These are phyloP conservation scores for Drosophila ochracea DNA, from an alignment of 2,888 invertebrate species.

Conservation along the genomic window DNA sequence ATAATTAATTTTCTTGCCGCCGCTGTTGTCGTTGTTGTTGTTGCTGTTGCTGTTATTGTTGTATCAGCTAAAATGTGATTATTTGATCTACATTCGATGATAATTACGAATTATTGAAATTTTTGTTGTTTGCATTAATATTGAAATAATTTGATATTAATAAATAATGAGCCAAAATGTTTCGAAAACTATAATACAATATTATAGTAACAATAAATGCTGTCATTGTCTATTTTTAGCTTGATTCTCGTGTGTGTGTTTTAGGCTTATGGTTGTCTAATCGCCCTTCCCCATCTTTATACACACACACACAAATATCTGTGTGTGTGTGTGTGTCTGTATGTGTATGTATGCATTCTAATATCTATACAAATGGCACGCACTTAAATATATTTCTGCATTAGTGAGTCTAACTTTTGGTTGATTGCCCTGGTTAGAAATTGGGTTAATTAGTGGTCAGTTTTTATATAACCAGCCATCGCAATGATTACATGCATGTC, in stretches of 20 bases:
- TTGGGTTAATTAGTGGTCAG: conserved; percentile 77
- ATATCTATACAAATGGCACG: conserved; percentile 19
- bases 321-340: background rate
- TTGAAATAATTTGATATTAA: conserved; percentile 74
- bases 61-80: conserved; percentile 65
- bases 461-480: conserved; percentile 58
- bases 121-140: conserved; percentile 77
- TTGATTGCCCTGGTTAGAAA: conserved; percentile 52
- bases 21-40: conserved; percentile 16
- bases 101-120: conserved; percentile 78
- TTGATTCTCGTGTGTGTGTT: conserved; percentile 1
- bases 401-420: conserved; percentile 41
- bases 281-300: background rate
- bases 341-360: background rate
- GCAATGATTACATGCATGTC: conserved; percentile 8
- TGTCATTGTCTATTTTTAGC: conserved; percentile 34
- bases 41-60: conserved; percentile 26
- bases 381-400: conserved; percentile 43
- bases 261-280: conserved; percentile 2
- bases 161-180: conserved; percentile 67
- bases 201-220: conserved; percentile 54
- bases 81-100: conserved; percentile 76
- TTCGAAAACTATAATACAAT: conserved; percentile 31
- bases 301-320: background rate
- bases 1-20: conserved; percentile 68